Conservation (phyloP, 2,797 vertebrate species). For the Dryobates pubescens region DNA sequence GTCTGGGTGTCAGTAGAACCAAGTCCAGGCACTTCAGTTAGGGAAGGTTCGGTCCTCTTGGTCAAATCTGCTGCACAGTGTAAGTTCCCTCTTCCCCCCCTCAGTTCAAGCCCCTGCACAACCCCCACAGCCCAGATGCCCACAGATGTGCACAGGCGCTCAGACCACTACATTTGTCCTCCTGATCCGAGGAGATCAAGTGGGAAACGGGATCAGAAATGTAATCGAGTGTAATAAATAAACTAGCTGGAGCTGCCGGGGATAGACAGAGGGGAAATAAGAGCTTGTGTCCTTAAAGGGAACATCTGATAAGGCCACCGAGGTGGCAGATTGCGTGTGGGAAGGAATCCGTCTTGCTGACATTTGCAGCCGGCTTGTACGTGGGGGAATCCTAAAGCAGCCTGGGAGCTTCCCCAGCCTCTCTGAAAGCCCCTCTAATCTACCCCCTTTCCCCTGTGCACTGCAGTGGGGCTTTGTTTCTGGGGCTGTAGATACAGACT, state of each 20-base stretch:
- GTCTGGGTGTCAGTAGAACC: not conserved
- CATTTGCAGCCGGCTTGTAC: slow-evolving; percentile 7
- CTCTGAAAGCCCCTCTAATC: not conserved
- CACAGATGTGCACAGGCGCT: slow-evolving; percentile 5
- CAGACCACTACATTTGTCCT: slow-evolving; percentile 61
- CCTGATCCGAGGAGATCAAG: slow-evolving; percentile 59
- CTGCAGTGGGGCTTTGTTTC: not conserved
- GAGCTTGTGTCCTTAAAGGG: slow-evolving; percentile 55
- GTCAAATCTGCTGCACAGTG: slow-evolving; percentile 5
- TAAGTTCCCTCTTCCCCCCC: not conserved
- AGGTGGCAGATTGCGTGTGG: slow-evolving; percentile 43
- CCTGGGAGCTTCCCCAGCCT: not conserved
- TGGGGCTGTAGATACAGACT: not conserved
- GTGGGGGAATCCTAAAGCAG: slow-evolving; percentile 57
- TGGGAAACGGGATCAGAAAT: slow-evolving; percentile 64
- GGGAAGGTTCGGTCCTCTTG: not conserved
- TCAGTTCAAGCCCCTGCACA: too few relatives aligned
- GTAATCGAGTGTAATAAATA: slow-evolving; percentile 73
- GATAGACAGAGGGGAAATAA: slow-evolving; percentile 15
- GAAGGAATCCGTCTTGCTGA: slow-evolving; percentile 54
- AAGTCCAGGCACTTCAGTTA: not conserved
- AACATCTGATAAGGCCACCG: slow-evolving; percentile 45
- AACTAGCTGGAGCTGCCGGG: slow-evolving; percentile 42
- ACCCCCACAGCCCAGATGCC: not conserved
- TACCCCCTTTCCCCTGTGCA: not conserved